Base-by-base conservation (phyloP, 2,113 vertebrate species). In the Stictonetta naevosa region DNA sequence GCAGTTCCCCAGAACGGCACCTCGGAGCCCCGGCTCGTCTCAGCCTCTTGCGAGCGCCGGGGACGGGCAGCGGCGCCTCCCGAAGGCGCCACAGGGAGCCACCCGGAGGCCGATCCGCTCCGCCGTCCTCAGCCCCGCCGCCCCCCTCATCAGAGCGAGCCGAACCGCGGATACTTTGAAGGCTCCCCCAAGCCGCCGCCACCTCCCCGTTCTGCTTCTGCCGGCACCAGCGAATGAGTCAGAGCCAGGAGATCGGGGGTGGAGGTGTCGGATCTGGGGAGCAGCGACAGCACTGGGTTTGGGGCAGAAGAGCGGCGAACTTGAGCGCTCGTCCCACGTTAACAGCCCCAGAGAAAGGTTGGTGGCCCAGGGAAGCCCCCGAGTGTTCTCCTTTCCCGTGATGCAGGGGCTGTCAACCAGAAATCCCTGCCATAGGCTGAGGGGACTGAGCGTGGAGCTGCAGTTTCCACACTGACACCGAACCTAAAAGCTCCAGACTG, bases 1-100 rank as follows among this genome's bases (percentile, higher is more conserved):
- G 98, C 98, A 97, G 96, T 84, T 98, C 92, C 87, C 62, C 97
- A 97, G 98, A 98, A 97, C 97, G 97, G 97, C 97, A 26, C 62
- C 86, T 17, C 91, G 23, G 56, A 86, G 88, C 88, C 90, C 86
- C 91, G 66, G 94, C 95, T 95, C 89, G 96, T 97, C 97, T 73
- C 96, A 58, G 98, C 96, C 95, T 93, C 97, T 87, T 48, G 20
- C 46, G 46, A 48, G 46, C 46, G 46, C 46, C 46, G 46, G 46
- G 97, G 96, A 96, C 96, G 95, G 98, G 97, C 97, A 97, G 95
- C 93, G 78, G 83, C 86, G 91, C 73, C 56, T 91, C 94, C 96
- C 23, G 96, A 76, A 48, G 46, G 46, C 46, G 46, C 46, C 46
- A 94, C 88, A n/a, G 93, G 96, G 95, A 96, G 95, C 97, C 97